Percentiles rank a stretch among this genome's conserved stretches.
phyloP scores from a whole-genome alignment of 2,113 vertebrate genomes.

The Cynoglossus semilaevis region DNA sequence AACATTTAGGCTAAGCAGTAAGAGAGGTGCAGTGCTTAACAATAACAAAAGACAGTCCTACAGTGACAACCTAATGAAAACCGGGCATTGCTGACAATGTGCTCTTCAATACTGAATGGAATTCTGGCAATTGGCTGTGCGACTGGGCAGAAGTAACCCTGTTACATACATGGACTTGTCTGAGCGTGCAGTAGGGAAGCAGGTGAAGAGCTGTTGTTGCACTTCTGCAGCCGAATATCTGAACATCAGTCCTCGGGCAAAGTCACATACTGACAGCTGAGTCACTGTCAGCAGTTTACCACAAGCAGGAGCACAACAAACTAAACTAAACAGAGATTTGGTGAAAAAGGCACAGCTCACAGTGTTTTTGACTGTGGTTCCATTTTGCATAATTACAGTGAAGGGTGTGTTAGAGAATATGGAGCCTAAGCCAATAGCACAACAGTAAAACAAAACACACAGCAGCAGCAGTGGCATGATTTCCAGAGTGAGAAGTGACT shows the following conservation, averaged over 20 bases:
- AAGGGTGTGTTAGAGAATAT: constrained; percentile 49
- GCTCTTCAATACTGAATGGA: neutral
- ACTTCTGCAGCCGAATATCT: constrained; percentile 10
- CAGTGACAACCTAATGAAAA: too few relatives aligned
- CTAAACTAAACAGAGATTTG: constrained; percentile 9
- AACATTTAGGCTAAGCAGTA: too few relatives aligned
- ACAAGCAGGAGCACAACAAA: neutral
- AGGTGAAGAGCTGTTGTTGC: constrained; percentile 14
- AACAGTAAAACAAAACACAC: constrained; percentile 24
- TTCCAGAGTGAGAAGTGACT: constrained; percentile 22
- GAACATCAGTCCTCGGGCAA: neutral
- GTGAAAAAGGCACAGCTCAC: constrained; percentile 5
- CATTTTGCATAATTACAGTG: constrained; percentile 36
- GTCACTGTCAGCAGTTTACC: neutral
- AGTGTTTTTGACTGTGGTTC: constrained; percentile 13
- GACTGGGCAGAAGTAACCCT: constrained; percentile 21
- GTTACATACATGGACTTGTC: constrained; percentile 29
- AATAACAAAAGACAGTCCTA: neutral
- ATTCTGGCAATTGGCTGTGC: constrained; percentile 2
- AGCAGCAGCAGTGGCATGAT: constrained; percentile 28
- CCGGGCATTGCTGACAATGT: neutral
- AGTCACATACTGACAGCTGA: neutral
- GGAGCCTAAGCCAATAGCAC: constrained; percentile 29
- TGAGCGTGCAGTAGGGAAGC: constrained; percentile 15
- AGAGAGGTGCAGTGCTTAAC: too few relatives aligned